A percentile compares a stretch with the other conserved stretches of the same genome.
phyloP scores from a whole-genome alignment of 2,113 vertebrate genomes.

The Galeopterus variegatus region DNA sequence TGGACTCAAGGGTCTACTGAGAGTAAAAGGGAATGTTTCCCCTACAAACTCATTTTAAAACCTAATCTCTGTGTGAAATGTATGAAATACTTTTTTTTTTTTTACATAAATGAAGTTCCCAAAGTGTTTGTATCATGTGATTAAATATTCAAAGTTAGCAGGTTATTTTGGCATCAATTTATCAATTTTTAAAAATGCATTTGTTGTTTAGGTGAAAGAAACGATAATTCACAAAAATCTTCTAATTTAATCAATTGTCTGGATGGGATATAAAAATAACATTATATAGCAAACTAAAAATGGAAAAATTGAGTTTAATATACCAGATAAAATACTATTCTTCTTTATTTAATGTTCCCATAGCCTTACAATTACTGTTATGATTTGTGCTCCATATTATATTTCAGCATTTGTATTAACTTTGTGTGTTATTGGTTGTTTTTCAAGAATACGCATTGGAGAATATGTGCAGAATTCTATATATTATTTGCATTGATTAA shows the following conservation, averaged over 20 bases:
- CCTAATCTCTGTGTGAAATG: background rate
- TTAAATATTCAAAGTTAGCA: background rate
- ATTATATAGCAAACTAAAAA: constrained; percentile 8
- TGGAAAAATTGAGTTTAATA: background rate
- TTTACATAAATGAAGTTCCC: background rate
- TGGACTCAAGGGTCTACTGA: background rate
- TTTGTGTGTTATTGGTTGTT: background rate
- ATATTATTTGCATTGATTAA: background rate
- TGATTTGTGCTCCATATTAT: background rate
- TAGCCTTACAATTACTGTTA: background rate
- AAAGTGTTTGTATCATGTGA: background rate
- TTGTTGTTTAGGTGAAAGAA: background rate
- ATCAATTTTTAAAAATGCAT: background rate
- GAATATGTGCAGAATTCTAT: background rate
- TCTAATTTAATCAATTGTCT: background rate
- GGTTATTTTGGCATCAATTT: background rate
- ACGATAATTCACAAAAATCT: background rate
- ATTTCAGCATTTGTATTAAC: constrained; percentile 46
- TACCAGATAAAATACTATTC: background rate
- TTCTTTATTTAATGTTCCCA: background rate
- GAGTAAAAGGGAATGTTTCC: too few relatives aligned
- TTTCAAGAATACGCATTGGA: background rate
- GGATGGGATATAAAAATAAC: background rate
- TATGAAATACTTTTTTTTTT: background rate
- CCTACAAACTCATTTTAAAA: background rate